These are phyloP conservation scores for Agelas oroides DNA, from an alignment of 37 sponge, comb jelly and placozoan species.

Conservation along the genomic window DNA sequence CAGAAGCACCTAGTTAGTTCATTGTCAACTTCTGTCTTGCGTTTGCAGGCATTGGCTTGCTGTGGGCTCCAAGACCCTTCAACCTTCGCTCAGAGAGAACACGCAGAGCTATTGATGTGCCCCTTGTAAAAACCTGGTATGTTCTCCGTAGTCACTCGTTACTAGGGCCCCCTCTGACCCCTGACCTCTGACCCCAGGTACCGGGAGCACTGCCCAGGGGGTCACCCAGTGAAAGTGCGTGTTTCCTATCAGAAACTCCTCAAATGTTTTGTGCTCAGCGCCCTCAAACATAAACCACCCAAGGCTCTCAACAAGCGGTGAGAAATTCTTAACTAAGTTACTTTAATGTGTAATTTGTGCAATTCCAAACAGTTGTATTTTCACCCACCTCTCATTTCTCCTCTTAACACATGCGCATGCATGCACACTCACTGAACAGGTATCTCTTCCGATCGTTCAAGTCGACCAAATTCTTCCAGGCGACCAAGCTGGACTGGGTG, in stretches of 20 bases:
- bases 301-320: conserved; percentile 98
- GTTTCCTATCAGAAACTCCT: conserved; percentile 99
- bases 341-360: not conserved
- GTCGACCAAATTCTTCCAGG: conserved; percentile 99
- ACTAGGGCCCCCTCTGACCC: not conserved
- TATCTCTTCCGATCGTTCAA: conserved; percentile 98
- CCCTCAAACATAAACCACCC: conserved; percentile 96
- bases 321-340: too few relatives aligned
- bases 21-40: not conserved
- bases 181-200: conserved; percentile 61
- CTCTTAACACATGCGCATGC: too few relatives aligned
- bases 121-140: conserved; percentile 96
- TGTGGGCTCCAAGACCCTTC: conserved; percentile 99
- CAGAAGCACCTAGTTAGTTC: too few relatives aligned
- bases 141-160: not conserved
- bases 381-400: not conserved
- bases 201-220: conserved; percentile 94
- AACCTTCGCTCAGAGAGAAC: conserved; percentile 92
- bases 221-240: conserved; percentile 98
- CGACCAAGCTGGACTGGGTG: conserved; percentile 99
- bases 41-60: conserved; percentile 63
- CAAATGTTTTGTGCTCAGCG: conserved; percentile 95
- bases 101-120: conserved; percentile 94
- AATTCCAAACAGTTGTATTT: not conserved
- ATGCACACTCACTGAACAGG: conserved; percentile 43